Base-by-base conservation (phyloP, 2,113 vertebrate genomes). In the Blennius ocellaris region DNA sequence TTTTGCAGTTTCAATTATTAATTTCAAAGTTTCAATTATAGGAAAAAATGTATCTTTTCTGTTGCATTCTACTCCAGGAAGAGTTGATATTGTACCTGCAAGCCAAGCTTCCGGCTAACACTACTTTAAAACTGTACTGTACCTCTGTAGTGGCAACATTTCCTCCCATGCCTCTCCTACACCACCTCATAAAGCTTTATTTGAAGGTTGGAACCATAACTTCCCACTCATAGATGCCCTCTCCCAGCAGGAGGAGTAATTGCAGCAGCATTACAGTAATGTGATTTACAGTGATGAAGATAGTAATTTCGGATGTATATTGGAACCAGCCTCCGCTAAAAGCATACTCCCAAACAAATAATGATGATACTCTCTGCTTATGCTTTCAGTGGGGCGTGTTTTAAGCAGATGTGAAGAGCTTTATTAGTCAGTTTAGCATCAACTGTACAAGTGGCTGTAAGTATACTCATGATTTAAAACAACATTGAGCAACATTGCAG, bases 141-240 rank as follows among this genome's bases (percentile, higher is more conserved):
- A 1, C 5, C 8, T 0, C 2, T 61, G 14, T 51, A 52, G 30
- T 53, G 44, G 1, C 9, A 39, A n/a, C 15, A 45, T 10, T 36
- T 14, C 8, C 14, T 15, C 51, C 36, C 7, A 14, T 43, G 57
- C 17, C 48, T 11, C 41, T 30, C 36, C 21, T n/a, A 0, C 8
- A 6, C 4, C 55, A 41, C 36, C 3, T 47, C 17, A 9, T 60
- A 64, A 61, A 73, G 39, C 37, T 66, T 73, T 66, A 50, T 66
- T 52, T 61, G 21, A 73, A 73, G 59, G 37, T 61, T 64, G 50
- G 70, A 69, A 47, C 54, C 1, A 8, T 16, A 73, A 69, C 58
- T 63, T 62, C 50, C 52, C 30, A 5, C 52, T 48, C 16, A 17
- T 7, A 52, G 36, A 45, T 10, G 11, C 58, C 41, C 40, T 69